These are phyloP conservation scores for Gobio occitaniae DNA, from an alignment of 2,797 vertebrate genomes.

Conservation along the genomic window DNA sequence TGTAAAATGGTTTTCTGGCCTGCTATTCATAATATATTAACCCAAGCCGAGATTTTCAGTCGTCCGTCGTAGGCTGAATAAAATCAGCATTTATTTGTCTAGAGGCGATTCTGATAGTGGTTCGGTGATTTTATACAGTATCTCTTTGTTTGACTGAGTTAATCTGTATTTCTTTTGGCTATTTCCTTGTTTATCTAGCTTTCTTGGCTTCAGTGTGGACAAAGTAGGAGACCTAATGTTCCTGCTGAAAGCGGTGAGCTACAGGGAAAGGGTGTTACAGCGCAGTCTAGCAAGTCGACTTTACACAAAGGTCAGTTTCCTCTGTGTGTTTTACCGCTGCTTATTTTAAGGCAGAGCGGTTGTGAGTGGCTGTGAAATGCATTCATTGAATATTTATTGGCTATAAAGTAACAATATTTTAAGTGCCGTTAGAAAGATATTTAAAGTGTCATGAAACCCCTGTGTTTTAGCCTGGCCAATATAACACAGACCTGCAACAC, in stretches of 20 bases:
- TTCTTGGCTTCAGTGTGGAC: conserved; percentile 68
- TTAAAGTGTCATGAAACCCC: no score
- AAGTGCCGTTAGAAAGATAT: not conserved
- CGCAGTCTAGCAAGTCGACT: conserved; percentile 68
- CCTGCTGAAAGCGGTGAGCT: conserved; percentile 72
- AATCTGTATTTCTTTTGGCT: conserved; percentile 38
- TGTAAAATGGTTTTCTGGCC: conserved; percentile 25
- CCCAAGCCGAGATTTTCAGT: conserved; percentile 15
- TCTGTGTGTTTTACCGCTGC: conserved; percentile 25
- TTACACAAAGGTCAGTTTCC: conserved; percentile 72
- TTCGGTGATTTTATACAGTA: conserved; percentile 15
- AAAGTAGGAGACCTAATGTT: conserved; percentile 67
- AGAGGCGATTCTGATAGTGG: conserved; percentile 15
- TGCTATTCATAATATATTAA: conserved; percentile 27
- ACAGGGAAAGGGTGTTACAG: conserved; percentile 72
- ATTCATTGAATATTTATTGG: not conserved
- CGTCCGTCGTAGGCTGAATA: not conserved
- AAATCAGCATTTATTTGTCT: conserved; percentile 10
- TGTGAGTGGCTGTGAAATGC: conserved; percentile 11
- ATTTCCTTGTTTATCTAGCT: conserved; percentile 58
- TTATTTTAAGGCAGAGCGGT: conserved; percentile 37
- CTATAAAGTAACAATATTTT: not conserved
- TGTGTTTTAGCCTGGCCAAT: no score
- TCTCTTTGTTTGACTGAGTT: conserved; percentile 42
- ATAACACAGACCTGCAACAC: no score